These are phyloP conservation scores for Acanthurus tractus DNA, from an alignment of 2,797 vertebrate species.

Conservation along the genomic window DNA sequence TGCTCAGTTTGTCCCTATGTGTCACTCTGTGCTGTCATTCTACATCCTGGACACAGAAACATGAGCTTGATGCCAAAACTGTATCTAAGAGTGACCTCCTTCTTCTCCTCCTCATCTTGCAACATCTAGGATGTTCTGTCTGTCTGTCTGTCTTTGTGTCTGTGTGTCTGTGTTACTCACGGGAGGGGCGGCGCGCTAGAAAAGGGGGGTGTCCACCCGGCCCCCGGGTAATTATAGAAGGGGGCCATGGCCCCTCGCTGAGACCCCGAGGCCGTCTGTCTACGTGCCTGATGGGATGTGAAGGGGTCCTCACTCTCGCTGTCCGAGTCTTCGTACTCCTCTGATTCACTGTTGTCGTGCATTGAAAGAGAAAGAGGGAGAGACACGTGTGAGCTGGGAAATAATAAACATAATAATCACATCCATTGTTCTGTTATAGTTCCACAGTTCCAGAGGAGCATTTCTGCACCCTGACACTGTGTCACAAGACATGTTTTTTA, in stretches of 20 bases:
- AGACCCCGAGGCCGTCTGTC: slow-evolving; percentile 88
- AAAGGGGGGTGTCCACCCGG: slow-evolving; percentile 90
- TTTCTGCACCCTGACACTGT: not conserved
- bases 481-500: slow-evolving; percentile 6
- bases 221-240: slow-evolving; percentile 91
- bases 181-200: slow-evolving; percentile 90
- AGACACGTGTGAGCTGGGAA: slow-evolving; percentile 30
- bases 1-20: slow-evolving; percentile 33
- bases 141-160: slow-evolving; percentile 87
- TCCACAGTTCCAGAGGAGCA: not conserved
- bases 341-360: slow-evolving; percentile 81
- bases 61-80: slow-evolving; percentile 37
- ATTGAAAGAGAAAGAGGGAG: slow-evolving; percentile 64
- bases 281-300: slow-evolving; percentile 92
- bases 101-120: slow-evolving; percentile 33
- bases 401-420: not conserved
- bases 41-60: slow-evolving; percentile 40
- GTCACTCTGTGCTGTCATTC: slow-evolving; percentile 21
- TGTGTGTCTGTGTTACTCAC: slow-evolving; percentile 89
- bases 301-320: slow-evolving; percentile 91
- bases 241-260: slow-evolving; percentile 88
- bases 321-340: slow-evolving; percentile 90
- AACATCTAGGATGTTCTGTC: slow-evolving; percentile 69
- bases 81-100: slow-evolving; percentile 46
- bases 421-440: not conserved